phyloP scores from a whole-genome alignment of 2,888 invertebrate genomes.

The Euspilapteryx auroguttella region DNA sequence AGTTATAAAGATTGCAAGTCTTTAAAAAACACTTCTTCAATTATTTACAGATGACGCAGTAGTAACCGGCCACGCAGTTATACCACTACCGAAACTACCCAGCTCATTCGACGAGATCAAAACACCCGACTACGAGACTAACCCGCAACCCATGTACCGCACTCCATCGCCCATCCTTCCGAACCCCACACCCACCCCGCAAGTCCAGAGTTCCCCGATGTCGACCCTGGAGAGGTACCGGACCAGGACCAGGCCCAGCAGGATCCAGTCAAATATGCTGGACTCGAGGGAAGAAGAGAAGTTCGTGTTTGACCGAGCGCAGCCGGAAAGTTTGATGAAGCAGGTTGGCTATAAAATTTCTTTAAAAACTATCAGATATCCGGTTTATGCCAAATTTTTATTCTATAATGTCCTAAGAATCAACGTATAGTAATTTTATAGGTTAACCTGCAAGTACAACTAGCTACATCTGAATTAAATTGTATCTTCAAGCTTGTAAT shows the following conservation, averaged over 20 bases:
- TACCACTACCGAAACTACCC: conserved; percentile 65
- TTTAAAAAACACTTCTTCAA: too few relatives aligned
- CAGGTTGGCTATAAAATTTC: conserved; percentile 21
- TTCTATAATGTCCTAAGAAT: too few relatives aligned
- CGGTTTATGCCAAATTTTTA: too few relatives aligned
- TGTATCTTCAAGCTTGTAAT: too few relatives aligned
- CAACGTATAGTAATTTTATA: too few relatives aligned
- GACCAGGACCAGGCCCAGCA: conserved; percentile 33
- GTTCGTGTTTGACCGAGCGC: conserved; percentile 69
- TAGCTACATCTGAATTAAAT: too few relatives aligned
- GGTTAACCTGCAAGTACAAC: too few relatives aligned
- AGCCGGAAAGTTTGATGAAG: conserved; percentile 57
- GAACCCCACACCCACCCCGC: conserved; percentile 17
- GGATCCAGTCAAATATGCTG: conserved; percentile 26
- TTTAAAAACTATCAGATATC: too few relatives aligned
- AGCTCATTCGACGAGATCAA: conserved; percentile 45
- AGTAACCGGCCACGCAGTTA: conserved; percentile 65
- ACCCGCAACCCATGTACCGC: conserved; percentile 25
- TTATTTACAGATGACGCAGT: conserved; percentile 62
- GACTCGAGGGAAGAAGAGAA: conserved; percentile 63
- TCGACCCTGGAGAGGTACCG: conserved; percentile 50
- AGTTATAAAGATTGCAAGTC: too few relatives aligned
- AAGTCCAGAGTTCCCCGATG: conserved; percentile 33
- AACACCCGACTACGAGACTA: conserved; percentile 32
- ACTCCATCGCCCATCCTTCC: conserved; percentile 36